Conservation (phyloP, 2,888 invertebrate species). For the Volucella inflata region DNA sequence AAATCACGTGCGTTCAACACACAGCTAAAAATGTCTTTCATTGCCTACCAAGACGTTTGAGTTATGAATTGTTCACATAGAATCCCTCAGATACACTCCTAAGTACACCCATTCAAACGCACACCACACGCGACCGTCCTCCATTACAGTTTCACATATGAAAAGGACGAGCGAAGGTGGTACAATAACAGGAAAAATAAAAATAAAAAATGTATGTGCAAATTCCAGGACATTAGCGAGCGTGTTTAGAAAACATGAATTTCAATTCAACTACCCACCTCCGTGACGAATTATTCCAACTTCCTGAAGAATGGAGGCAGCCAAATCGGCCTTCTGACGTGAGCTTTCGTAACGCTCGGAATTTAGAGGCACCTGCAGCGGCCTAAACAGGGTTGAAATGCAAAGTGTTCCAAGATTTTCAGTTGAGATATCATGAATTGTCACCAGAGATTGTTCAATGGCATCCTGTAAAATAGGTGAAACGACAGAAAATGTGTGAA, state of each 20-base stretch:
- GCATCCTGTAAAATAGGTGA: conserved; percentile 84
- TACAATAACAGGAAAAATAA: not conserved
- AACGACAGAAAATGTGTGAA: conserved; percentile 11
- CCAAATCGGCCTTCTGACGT: conserved; percentile 91
- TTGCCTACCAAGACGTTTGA: conserved; percentile 14
- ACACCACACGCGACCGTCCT: not conserved
- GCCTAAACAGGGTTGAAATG: conserved; percentile 88
- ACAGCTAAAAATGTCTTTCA: conserved; percentile 19
- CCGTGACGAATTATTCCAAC: conserved; percentile 88
- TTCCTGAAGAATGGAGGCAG: conserved; percentile 90
- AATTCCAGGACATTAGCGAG: conserved; percentile 39
- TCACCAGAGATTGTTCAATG: conserved; percentile 88
- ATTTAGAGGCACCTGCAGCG: conserved; percentile 88
- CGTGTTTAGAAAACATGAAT: conserved; percentile 45
- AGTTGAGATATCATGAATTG: conserved; percentile 90
- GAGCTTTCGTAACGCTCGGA: conserved; percentile 90
- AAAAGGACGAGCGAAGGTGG: not conserved
- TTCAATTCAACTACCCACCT: conserved; percentile 82
- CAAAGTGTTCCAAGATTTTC: conserved; percentile 89
- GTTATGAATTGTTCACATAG: conserved; percentile 44
- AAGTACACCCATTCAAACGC: not conserved
- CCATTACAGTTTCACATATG: not conserved
- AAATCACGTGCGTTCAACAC: conserved; percentile 44
- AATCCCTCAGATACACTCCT: conserved; percentile 12
- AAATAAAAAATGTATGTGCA: not conserved